Evolutionary conservation across 2,113 vertebrate genomes (phyloP).

Genomic region (Alouatta palliata): DNA sequence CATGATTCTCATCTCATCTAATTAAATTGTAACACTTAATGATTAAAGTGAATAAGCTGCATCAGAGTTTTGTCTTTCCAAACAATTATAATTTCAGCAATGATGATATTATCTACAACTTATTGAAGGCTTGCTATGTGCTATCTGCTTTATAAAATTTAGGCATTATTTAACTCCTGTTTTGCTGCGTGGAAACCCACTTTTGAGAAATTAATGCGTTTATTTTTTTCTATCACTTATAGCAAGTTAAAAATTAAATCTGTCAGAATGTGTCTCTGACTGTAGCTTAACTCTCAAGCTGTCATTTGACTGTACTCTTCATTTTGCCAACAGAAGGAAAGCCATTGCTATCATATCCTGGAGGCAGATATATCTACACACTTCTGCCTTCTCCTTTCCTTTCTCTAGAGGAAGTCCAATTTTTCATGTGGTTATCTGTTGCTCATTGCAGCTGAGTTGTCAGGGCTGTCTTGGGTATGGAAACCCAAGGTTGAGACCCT

Average conservation of each 20-base stretch:
- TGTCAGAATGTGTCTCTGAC: neutral
- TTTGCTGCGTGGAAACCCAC: neutral
- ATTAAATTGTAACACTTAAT: too few species aligned
- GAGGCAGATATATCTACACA: rapidly evolving
- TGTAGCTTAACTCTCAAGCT: too few species aligned
- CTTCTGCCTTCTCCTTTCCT: neutral
- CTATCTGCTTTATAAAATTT: neutral
- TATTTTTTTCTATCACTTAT: neutral
- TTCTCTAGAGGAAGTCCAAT: rapidly evolving
- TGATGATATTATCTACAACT: rapidly evolving
- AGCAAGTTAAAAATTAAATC: too few species aligned
- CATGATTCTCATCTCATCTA: too few species aligned
- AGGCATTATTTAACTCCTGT: neutral
- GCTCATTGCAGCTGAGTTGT: neutral
- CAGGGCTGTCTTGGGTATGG: neutral
- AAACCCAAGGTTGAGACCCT: neutral
- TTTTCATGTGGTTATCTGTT: neutral
- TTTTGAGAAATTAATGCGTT: neutral
- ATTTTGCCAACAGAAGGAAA: rapidly evolving
- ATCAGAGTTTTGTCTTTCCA: neutral
- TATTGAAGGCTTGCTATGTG: rapidly evolving
- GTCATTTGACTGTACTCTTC: neutral
- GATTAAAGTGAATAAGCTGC: neutral
- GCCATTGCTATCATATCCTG: rapidly evolving
- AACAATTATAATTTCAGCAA: neutral